phyloP scores from a whole-genome alignment of 2,888 invertebrate species.

The Poecilus cupreus region DNA sequence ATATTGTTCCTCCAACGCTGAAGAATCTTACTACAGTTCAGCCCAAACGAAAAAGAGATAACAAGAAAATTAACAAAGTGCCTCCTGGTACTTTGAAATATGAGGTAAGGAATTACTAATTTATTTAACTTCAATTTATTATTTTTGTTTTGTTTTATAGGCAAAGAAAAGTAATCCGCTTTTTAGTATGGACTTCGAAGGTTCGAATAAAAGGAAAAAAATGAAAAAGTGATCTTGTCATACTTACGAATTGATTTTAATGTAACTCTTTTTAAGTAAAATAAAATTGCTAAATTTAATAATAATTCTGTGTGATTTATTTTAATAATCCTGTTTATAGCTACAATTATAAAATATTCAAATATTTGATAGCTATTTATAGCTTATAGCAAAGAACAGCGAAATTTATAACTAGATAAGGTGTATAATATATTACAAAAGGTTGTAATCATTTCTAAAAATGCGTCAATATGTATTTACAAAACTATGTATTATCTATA shows the following conservation, averaged over 20 bases:
- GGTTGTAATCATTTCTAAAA: background rate
- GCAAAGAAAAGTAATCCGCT: constrained; percentile 81
- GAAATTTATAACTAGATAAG: constrained; percentile 36
- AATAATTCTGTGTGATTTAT: background rate
- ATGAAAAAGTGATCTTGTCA: constrained; percentile 6
- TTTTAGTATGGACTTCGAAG: constrained; percentile 79
- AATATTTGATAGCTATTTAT: background rate
- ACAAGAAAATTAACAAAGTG: constrained; percentile 65
- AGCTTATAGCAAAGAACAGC: constrained; percentile 1
- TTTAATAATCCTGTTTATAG: constrained; percentile 11
- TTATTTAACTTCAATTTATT: background rate
- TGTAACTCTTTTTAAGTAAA: background rate
- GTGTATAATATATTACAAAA: background rate
- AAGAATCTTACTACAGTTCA: constrained; percentile 77
- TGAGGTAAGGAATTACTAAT: constrained; percentile 62
- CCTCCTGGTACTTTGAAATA: constrained; percentile 65
- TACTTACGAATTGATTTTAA: background rate
- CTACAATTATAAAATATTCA: background rate
- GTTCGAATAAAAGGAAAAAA: constrained; percentile 73
- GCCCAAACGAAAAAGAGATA: constrained; percentile 63
- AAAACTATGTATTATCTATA: background rate
- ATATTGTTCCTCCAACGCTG: constrained; percentile 87
- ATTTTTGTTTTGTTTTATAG: constrained; percentile 71
- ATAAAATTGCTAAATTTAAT: constrained; percentile 3
- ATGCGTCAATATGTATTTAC: constrained; percentile 1